Conservation (phyloP, 2,888 invertebrate species). For the Disparrhopalites patrizii region DNA sequence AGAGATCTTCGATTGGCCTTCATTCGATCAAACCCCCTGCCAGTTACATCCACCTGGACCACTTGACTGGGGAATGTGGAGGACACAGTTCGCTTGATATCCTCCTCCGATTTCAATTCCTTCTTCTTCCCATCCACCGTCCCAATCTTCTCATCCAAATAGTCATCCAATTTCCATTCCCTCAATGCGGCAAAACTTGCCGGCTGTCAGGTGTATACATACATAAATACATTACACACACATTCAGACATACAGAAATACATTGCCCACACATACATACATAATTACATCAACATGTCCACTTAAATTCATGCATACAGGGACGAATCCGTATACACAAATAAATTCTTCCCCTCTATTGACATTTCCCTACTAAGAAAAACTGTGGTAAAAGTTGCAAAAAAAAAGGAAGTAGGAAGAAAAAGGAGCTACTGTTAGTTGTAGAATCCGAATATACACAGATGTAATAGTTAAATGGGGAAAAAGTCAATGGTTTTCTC, state of each 20-base stretch:
- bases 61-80: slow-evolving; percentile 46
- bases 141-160: slow-evolving; percentile 45
- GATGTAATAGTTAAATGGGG: neutral
- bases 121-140: slow-evolving; percentile 43
- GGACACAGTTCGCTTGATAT: slow-evolving; percentile 39
- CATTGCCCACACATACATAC: neutral
- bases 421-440: no score
- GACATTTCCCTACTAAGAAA: no score
- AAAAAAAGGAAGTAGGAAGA: no score
- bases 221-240: neutral
- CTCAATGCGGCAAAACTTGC: slow-evolving; percentile 48
- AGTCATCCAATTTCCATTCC: slow-evolving; percentile 49
- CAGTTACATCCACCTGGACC: slow-evolving; percentile 47
- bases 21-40: slow-evolving; percentile 47
- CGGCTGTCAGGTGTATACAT: slow-evolving; percentile 35
- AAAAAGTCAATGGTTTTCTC: neutral
- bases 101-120: slow-evolving; percentile 39
- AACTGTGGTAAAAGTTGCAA: no score
- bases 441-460: neutral
- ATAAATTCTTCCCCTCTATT: no score
- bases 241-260: neutral
- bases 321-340: neutral
- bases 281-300: neutral
- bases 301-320: neutral
- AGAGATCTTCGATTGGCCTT: slow-evolving; percentile 47